These are phyloP conservation scores for Micoletzkya japonica DNA, from an alignment of 2,888 invertebrate species.

Conservation along the genomic window DNA sequence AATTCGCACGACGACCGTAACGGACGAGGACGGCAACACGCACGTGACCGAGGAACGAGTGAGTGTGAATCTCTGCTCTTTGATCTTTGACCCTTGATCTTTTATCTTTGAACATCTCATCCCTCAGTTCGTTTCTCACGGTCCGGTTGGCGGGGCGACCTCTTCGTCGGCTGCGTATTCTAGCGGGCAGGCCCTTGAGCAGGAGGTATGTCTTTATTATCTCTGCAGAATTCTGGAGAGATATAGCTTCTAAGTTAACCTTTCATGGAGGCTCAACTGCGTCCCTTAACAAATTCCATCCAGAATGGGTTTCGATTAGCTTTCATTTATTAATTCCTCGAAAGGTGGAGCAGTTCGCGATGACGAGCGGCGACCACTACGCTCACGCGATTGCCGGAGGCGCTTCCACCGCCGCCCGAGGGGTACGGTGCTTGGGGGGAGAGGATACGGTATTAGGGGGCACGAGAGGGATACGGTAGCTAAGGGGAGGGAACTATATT, in stretches of 20 bases:
- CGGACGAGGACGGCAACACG: conserved; percentile 45
- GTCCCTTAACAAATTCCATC: no score
- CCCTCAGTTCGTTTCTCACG: conserved; percentile 7
- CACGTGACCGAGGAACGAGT: conserved; percentile 31
- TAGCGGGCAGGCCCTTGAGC: conserved; percentile 4
- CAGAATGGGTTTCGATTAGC: no score
- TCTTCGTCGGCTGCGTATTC: conserved; percentile 1
- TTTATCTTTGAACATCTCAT: background rate
- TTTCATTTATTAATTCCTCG: no score
- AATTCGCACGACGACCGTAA: conserved; percentile 46
- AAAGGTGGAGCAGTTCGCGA: conserved; percentile 48
- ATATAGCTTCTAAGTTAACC: no score
- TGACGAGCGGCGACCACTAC: conserved; percentile 48
- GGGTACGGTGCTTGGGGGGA: no score
- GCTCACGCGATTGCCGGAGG: conserved; percentile 37
- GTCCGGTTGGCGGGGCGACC: conserved; percentile 1
- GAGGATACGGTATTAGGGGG: no score
- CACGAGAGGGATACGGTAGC: no score
- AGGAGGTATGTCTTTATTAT: conserved; percentile 17
- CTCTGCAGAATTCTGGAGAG: no score
- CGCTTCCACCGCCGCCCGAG: conserved; percentile 13
- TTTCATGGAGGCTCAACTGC: no score
- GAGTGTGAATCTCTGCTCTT: background rate
- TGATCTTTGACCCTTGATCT: background rate
- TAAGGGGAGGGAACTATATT: no score